Evolutionary conservation across 2,888 invertebrate species (phyloP), one percentile per base, ranked within the genome.

Genomic region (Diarsia brunnea): DNA sequence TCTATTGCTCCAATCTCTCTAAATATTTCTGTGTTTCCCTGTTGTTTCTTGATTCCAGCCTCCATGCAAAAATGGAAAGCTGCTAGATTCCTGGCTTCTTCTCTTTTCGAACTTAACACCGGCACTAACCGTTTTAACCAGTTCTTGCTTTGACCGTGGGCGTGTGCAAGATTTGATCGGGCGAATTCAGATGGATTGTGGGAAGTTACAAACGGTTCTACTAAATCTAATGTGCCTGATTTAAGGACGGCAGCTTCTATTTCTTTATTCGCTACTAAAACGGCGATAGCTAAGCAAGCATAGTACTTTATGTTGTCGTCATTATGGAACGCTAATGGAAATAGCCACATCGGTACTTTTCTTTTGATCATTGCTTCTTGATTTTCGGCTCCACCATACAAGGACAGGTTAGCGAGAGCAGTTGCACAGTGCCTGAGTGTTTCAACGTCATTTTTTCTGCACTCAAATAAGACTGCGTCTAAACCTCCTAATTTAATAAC

Each of bases 51-150:
- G 73, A 99, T 99, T 55, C 99, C 99, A 19, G 99, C 99, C 95
- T 99, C 99, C 99, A 99, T 99, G 92, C 99, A 99, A 94, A 99
- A 98, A 93, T 99, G 99, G 93, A 99, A 99, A 53, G 99, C 99
- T 7, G 99, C 99, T 88, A 99, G 96, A 92, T 99, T 99, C 90
- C 99, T 97, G 0, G 99, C 99, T 95, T 99, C 99, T 92, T 99
- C 99, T 80, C 99, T 97, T 92, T 99, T 98, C 60, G 99, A 99
- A 92, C 98, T 98, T 73, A 99, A 96, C 19, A 99, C 99, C 1
- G 99, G 99, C 8, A 99, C 99, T 84, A 99, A 97, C 88, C 98
- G 97, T 94, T 98, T 97, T 73, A 99, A 96, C 99, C 99, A 99
- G 89, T 98, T 98, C 92, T 98, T 98, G 91, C 99, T 99, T 94